Conservation (phyloP, 2,888 invertebrate species). For the Lithophane leautieri region DNA sequence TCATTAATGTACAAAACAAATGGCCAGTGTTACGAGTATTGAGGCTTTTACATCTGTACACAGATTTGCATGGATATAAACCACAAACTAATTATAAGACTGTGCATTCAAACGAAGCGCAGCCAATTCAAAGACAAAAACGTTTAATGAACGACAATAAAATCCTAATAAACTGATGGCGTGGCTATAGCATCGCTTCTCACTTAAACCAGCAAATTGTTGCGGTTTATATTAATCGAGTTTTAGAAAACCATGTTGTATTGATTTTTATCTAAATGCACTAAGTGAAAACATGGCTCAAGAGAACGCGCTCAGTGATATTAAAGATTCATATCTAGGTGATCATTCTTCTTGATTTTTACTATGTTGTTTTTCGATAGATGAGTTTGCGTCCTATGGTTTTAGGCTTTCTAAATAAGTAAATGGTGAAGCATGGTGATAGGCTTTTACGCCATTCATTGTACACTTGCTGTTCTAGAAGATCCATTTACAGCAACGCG, state of each 20-base stretch:
- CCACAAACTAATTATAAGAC: constrained; percentile 26
- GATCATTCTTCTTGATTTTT: constrained; percentile 60
- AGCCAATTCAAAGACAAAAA: constrained; percentile 34
- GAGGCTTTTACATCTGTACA: constrained; percentile 27
- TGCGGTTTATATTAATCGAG: constrained; percentile 67
- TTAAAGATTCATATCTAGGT: constrained; percentile 73
- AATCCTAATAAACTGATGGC: constrained; percentile 37
- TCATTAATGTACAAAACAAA: constrained; percentile 24
- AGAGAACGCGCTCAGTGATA: constrained; percentile 74
- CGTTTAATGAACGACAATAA: constrained; percentile 52
- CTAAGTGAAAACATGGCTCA: constrained; percentile 79
- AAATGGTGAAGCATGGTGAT: background rate
- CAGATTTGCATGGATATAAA: constrained; percentile 39
- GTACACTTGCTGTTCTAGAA: background rate
- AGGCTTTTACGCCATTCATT: background rate
- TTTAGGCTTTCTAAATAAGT: constrained; percentile 27
- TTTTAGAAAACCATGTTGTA: constrained; percentile 74
- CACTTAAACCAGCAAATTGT: constrained; percentile 53
- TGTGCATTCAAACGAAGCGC: constrained; percentile 24
- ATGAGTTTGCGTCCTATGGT: constrained; percentile 4
- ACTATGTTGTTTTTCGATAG: background rate
- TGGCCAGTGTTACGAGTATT: background rate
- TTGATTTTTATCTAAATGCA: constrained; percentile 82
- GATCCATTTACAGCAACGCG: background rate
- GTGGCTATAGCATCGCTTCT: constrained; percentile 39